phyloP scores from a whole-genome alignment of 2,113 vertebrate species.

The Ctenomys sociabilis region DNA sequence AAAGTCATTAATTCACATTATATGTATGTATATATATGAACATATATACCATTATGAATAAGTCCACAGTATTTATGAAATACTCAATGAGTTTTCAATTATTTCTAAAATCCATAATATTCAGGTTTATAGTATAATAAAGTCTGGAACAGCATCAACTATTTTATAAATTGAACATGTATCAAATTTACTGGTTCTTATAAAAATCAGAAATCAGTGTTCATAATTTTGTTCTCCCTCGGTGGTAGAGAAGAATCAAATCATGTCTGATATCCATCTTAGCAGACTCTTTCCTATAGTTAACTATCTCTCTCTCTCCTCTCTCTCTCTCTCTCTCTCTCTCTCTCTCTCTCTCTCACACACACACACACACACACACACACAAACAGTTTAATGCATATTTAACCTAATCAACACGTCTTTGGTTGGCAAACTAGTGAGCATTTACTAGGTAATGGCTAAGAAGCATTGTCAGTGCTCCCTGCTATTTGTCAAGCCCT shows the following conservation, averaged over 20 bases:
- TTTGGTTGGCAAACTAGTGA: not conserved
- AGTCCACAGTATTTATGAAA: not conserved
- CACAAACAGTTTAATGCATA: not conserved
- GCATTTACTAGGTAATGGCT: not conserved
- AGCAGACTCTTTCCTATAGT: not conserved
- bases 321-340: no score
- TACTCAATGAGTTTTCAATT: not conserved
- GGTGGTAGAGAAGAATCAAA: not conserved
- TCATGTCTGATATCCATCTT: not conserved
- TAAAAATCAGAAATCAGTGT: not conserved
- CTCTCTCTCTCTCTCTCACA: no score
- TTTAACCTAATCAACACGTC: not conserved
- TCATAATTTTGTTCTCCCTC: not conserved
- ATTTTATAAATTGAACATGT: not conserved
- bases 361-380: not conserved
- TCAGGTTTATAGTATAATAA: not conserved
- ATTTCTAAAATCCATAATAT: constrained; percentile 27
- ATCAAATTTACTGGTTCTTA: not conserved
- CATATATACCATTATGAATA: not conserved
- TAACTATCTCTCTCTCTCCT: no score
- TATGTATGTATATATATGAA: not conserved
- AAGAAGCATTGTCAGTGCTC: not conserved
- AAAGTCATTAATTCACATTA: not conserved
- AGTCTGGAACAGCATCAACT: not conserved
- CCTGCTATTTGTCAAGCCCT: not conserved